A percentile compares a stretch with the other conserved stretches of the same genome.
Evolutionary conservation across 2,888 invertebrate genomes (phyloP).

Genomic region (Temnothorax ravouxi): DNA sequence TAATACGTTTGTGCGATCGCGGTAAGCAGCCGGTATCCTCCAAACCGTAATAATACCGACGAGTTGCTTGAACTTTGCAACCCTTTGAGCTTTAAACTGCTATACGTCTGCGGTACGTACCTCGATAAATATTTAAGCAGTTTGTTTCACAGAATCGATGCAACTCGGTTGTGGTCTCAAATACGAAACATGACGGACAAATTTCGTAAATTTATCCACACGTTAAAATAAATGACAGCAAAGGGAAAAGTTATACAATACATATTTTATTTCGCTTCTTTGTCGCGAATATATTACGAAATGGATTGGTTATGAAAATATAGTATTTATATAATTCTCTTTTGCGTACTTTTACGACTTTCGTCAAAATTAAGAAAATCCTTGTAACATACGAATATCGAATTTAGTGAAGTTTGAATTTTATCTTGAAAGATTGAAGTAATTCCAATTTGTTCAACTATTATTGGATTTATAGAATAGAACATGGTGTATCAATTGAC

Average conservation of each 20-base stretch:
- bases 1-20: slow-evolving; percentile 35
- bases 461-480: background rate
- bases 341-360: background rate
- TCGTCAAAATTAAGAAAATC: background rate
- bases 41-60: slow-evolving; percentile 47
- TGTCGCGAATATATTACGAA: background rate
- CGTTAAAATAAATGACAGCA: slow-evolving; percentile 29
- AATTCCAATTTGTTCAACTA: background rate
- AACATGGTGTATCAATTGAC: background rate
- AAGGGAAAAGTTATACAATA: background rate
- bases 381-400: background rate
- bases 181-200: slow-evolving; percentile 15
- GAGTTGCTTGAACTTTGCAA: slow-evolving; percentile 51
- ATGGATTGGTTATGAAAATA: background rate
- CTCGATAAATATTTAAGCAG: slow-evolving; percentile 54
- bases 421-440: background rate
- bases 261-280: background rate
- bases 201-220: slow-evolving; percentile 34
- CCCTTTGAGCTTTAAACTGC: slow-evolving; percentile 54
- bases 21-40: slow-evolving; percentile 35
- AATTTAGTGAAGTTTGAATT: background rate
- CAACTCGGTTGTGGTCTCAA: slow-evolving; percentile 47
- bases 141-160: slow-evolving; percentile 48
- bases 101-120: slow-evolving; percentile 43
- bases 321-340: background rate